A percentile compares a stretch with the other conserved stretches of the same genome.
phyloP scores from a whole-genome alignment of 2,113 vertebrate species.

The Mystacornis crossleyi region DNA sequence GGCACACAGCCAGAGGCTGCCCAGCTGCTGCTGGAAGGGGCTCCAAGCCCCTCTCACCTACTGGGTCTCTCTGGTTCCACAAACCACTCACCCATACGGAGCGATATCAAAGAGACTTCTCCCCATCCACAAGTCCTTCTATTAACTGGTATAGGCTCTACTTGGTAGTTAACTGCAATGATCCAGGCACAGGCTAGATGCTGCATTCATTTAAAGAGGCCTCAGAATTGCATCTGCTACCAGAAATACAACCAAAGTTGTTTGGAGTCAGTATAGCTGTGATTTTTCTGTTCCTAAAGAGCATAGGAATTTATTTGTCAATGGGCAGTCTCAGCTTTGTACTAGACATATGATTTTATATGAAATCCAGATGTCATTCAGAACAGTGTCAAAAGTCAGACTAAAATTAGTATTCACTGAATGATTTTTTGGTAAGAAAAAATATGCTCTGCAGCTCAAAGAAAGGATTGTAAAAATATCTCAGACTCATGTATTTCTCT shows the following conservation, averaged over 20 bases:
- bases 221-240: neutral
- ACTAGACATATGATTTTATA: constrained; percentile 1
- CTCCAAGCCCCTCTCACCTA: neutral
- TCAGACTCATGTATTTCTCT: neutral
- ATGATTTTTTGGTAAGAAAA: neutral
- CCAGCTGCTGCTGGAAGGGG: constrained; percentile 29
- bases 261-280: neutral
- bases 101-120: neutral
- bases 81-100: neutral
- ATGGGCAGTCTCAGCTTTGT: constrained; percentile 24
- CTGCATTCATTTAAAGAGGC: neutral
- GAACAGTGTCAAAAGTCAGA: constrained; percentile 36
- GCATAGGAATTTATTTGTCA: neutral
- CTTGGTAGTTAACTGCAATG: neutral
- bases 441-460: neutral
- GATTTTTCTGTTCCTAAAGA: neutral
- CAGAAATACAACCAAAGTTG: neutral
- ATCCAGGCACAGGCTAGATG: neutral
- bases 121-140: neutral
- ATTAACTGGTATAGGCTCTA: neutral
- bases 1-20: neutral
- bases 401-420: neutral
- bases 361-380: constrained; percentile 20
- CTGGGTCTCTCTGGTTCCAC: neutral
- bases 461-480: neutral